Evolutionary conservation across 2,888 invertebrate genomes (phyloP), one percentile per base, ranked within the genome.

Genomic region (Pseudeuparius sepicola): DNA sequence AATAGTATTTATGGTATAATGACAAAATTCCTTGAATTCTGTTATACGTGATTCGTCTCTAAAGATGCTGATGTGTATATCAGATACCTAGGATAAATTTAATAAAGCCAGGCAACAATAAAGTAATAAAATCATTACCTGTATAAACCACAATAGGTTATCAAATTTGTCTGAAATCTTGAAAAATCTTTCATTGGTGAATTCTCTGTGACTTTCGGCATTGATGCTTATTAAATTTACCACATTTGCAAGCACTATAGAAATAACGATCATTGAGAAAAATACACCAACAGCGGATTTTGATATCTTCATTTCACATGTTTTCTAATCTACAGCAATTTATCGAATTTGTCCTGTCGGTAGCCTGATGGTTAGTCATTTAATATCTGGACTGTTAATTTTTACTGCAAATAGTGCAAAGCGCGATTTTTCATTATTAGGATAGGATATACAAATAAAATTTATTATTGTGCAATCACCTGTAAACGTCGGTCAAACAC

Each of bases 1-100:
- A 39, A 90, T 78, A 33, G 68, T 66, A 52, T 71, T 70, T 1
- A 90, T 66, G 18, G 85, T 84, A 39, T 66, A 66, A 44, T 77
- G 73, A 61, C 86, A 86, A 63, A 90, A 90, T 53, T 80, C 77
- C 54, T 73, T 71, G 37, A 92, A 73, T 50, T 89, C 80, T 17
- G 74, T 70, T 53, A 81, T 78, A 54, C 90, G 70, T 6, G 68
- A 66, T 24, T 71, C 71, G 56, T 87, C 87, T 52, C 75, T 71
- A 58, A 85, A 88, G 60, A 82, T 76, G 59, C 89, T 90, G 41
- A 92, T 75, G 58, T 92, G 92, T 44, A 90, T 72, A 61, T 92
- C 92, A 39, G 87, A 82, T 51, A 92, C 78, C 88, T 90, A 58
- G 29, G 67, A 62, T 20, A 11, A 10, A 25, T 14, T 31, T 16